Base-by-base conservation (phyloP, 1,140 invertebrate species). In the Rhagoletis pomonella region DNA sequence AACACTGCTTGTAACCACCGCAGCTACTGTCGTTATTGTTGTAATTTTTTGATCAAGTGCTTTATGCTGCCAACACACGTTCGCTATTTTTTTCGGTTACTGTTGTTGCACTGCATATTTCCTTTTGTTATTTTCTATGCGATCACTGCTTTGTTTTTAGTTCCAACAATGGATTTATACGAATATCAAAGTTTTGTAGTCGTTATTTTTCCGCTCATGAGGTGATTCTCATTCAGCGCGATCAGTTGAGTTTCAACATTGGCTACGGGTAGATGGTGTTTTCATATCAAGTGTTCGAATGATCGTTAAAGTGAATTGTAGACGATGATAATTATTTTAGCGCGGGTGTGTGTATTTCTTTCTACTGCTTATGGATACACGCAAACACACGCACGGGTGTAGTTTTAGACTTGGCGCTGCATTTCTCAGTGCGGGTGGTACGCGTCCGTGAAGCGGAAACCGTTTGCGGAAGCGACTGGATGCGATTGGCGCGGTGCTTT, bases 381-480 rank as follows among this genome's bases (percentile, higher is more conserved):
- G 6, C 19, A 29, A 3, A 29, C 64, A 12, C 19, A 29, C 29
- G 29, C 19, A 55, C 55, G 42, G 42, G 67, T 69, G 17, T 73
- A 73, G 42, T 47, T 73, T 10, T 17, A 12, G 42, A 14, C 9
- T 1, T 29, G 44, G 47, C 73, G 73, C 73, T 81, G 47, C 10
- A 3, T 55, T 81, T 50, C 67, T 39, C 39, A 69, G 9, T 42
- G 42, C 73, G 73, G 44, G 73, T 81, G 73, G 73, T 55, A 29
- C 44, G 47, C 73, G 73, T 81, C n/a, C 73, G 73, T 81, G 73
- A 81, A 81, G 73, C 73, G 73, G 73, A 81, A 81, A 81, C 73
- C 19, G 73, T 81, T 81, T 81, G 73, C 73, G 73, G 73, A 81
- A 81, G 47, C 50, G 73, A 47, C 73, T 81, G n/a, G 9, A 29